These are phyloP conservation scores for Catocala sponsa DNA, from an alignment of 2,888 invertebrate species.

Conservation along the genomic window DNA sequence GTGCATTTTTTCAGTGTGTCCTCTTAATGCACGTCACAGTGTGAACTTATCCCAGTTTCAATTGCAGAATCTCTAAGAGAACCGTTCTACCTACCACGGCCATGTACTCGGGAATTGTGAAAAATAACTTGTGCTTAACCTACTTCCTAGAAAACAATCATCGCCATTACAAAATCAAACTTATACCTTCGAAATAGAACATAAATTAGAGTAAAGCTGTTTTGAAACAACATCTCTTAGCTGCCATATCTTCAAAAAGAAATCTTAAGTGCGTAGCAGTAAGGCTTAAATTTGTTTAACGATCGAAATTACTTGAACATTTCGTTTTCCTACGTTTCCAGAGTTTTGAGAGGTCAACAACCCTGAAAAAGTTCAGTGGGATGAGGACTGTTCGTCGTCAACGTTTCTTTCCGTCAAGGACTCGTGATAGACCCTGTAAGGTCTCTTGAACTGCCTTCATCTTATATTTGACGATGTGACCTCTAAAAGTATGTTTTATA, in stretches of 20 bases:
- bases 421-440: constrained; percentile 18
- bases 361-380: constrained; percentile 35
- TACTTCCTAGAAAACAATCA: constrained; percentile 44
- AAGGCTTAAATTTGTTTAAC: constrained; percentile 10
- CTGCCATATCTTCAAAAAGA: constrained; percentile 19
- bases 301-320: constrained; percentile 18
- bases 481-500: too few species aligned
- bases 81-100: constrained; percentile 14
- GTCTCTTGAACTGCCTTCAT: background rate
- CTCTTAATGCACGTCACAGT: constrained; percentile 4
- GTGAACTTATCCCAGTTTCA: constrained; percentile 29
- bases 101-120: constrained; percentile 47
- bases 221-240: constrained; percentile 17
- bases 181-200: background rate
- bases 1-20: too few species aligned
- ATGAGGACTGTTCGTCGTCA: constrained; percentile 23
- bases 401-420: constrained; percentile 26
- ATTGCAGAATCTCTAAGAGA: constrained; percentile 19
- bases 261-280: accelerated
- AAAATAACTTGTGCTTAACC: constrained; percentile 63
- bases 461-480: constrained; percentile 2
- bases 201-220: constrained; percentile 7
- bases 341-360: constrained; percentile 47
- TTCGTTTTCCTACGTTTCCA: constrained; percentile 38
- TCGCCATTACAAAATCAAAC: constrained; percentile 12